A percentile compares a stretch with the other conserved stretches of the same genome.
Conservation (phyloP, 2,888 invertebrate species). For the Clivina fossor region DNA sequence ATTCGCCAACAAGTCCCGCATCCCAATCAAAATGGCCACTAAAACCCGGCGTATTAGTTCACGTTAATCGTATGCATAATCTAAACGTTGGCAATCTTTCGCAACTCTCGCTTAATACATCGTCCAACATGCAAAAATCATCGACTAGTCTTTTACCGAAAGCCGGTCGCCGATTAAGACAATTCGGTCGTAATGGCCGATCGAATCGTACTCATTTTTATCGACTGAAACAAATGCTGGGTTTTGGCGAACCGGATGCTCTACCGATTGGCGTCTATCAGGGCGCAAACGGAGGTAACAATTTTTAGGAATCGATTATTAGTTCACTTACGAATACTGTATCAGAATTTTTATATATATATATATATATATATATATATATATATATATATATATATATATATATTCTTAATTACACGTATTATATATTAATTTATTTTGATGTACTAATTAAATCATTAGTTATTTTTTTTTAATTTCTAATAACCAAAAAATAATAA, state of each 20-base stretch:
- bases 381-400: background rate
- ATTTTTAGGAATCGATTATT: no score
- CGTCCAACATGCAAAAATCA: slow-evolving; percentile 24
- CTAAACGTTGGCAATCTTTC: slow-evolving; percentile 48
- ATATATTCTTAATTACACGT: no score
- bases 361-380: background rate
- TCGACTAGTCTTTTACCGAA: slow-evolving; percentile 43
- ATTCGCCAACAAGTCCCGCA: slow-evolving; percentile 46
- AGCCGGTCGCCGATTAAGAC: slow-evolving; percentile 41
- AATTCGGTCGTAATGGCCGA: slow-evolving; percentile 46
- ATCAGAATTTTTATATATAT: background rate
- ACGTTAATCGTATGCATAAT: slow-evolving; percentile 82
- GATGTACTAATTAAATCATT: no score
- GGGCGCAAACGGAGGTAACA: slow-evolving; percentile 55
- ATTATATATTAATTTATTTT: no score
- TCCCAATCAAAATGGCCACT: slow-evolving; percentile 75
- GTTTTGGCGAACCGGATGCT: slow-evolving; percentile 48
- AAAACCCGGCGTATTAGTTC: slow-evolving; percentile 84
- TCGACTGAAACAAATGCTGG: slow-evolving; percentile 48
- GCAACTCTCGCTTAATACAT: slow-evolving; percentile 44
- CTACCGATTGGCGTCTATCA: slow-evolving; percentile 54
- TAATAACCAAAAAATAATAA: no score
- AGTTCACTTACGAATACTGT: no score
- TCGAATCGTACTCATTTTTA: slow-evolving; percentile 50
- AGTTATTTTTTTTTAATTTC: no score